Evolutionary conservation across 2,888 invertebrate genomes (phyloP).

Genomic region (Mantis religiosa): DNA sequence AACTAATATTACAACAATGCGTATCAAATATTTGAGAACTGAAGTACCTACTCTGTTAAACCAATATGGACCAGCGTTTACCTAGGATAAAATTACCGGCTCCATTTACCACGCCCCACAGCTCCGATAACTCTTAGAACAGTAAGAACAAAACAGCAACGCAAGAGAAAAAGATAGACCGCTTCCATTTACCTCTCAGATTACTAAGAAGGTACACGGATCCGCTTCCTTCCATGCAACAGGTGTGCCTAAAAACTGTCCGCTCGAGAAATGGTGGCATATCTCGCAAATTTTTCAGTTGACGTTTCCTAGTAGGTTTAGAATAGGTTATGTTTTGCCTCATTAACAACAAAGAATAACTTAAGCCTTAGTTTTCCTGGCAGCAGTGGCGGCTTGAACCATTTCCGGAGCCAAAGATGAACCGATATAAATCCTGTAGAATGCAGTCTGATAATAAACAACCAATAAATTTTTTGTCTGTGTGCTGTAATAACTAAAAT

Average conservation of each 20-base stretch:
- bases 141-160: background rate
- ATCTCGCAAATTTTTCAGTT: background rate
- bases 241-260: background rate
- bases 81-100: background rate
- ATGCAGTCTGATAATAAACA: no score
- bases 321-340: no score
- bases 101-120: background rate
- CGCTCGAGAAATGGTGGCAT: background rate
- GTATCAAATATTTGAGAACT: no score
- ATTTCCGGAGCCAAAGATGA: no score
- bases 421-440: no score
- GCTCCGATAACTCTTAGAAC: background rate
- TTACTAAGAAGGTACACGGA: background rate
- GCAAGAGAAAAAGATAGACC: background rate
- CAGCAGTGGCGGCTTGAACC: no score
- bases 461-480: no score
- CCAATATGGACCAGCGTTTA: background rate
- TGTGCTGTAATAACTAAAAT: no score
- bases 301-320: background rate
- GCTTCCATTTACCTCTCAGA: background rate
- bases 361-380: no score
- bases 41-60: background rate
- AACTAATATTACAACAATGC: no score
- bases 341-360: no score
- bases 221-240: background rate